These are phyloP conservation scores for Hippoglossus hippoglossus DNA, from an alignment of 2,797 vertebrate genomes.

Conservation along the genomic window DNA sequence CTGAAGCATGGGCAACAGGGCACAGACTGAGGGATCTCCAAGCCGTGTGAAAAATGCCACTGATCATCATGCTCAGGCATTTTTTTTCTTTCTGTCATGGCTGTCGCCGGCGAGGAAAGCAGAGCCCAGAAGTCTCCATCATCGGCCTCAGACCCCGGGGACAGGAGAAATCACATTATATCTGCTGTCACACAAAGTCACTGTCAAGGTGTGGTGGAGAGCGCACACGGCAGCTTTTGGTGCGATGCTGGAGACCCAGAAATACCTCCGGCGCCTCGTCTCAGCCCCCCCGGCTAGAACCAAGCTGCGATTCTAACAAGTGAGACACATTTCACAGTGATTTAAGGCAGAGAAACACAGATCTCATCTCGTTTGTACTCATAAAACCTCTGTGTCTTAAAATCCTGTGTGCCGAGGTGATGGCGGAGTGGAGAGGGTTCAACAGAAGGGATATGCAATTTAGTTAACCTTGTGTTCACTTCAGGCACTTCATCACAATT, in stretches of 20 bases:
- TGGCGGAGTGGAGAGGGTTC: conserved; percentile 61
- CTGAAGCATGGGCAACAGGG: conserved; percentile 60
- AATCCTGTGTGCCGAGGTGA: conserved; percentile 46
- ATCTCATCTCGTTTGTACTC: conserved; percentile 73
- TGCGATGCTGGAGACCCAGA: conserved; percentile 71
- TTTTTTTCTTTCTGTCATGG: conserved; percentile 64
- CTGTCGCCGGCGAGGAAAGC: conserved; percentile 75
- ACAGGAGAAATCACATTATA: conserved; percentile 83
- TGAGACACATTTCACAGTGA: conserved; percentile 73
- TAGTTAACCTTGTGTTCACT: conserved; percentile 79
- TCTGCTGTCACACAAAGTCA: conserved; percentile 84
- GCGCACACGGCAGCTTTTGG: conserved; percentile 62
- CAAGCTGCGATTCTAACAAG: conserved; percentile 66
- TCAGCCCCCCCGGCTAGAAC: conserved; percentile 63
- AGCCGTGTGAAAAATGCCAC: conserved; percentile 80
- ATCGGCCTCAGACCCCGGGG: conserved; percentile 73
- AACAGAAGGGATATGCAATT: conserved; percentile 72
- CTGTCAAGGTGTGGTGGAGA: conserved; percentile 78
- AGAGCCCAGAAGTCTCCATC: conserved; percentile 79
- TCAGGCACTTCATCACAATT: conserved; percentile 74
- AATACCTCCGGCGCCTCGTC: conserved; percentile 71
- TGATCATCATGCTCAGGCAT: conserved; percentile 75
- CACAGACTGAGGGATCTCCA: conserved; percentile 67
- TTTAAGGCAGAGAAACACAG: conserved; percentile 69
- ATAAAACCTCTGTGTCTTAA: conserved; percentile 70